Percentiles rank a stretch among this genome's conserved stretches.
Evolutionary conservation across 2,797 vertebrate genomes (phyloP).

Genomic region (Caiman crocodilus): DNA sequence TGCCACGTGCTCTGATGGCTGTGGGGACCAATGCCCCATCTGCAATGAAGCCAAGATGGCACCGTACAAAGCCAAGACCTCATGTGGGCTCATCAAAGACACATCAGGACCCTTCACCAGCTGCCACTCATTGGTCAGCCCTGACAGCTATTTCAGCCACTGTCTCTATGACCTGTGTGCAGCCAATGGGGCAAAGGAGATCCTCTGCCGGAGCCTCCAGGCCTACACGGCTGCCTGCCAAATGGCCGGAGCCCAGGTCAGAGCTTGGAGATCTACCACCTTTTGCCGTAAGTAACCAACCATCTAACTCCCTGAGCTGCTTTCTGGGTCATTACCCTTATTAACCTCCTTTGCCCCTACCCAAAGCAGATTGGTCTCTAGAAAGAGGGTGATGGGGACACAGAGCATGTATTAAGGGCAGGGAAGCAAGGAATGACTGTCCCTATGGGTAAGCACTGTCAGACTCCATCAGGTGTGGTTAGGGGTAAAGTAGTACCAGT

Average conservation of each 20-base stretch:
- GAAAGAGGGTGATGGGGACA: too few relatives aligned
- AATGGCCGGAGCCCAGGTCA: slow-evolving; percentile 56
- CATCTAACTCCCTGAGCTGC: too few relatives aligned
- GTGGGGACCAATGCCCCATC: slow-evolving; percentile 59
- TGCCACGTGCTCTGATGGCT: slow-evolving; percentile 69
- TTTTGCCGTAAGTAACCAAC: slow-evolving; percentile 84
- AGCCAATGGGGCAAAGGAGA: not conserved
- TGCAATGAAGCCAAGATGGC: slow-evolving; percentile 33
- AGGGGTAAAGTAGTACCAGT: too few relatives aligned
- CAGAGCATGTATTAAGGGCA: too few relatives aligned
- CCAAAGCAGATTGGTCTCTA: too few relatives aligned
- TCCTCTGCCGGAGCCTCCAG: slow-evolving; percentile 83
- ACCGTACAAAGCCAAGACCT: slow-evolving; percentile 30
- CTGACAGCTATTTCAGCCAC: slow-evolving; percentile 73
- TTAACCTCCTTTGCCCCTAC: too few relatives aligned
- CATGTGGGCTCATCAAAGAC: slow-evolving; percentile 81
- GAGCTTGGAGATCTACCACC: slow-evolving; percentile 77
- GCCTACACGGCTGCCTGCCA: slow-evolving; percentile 84
- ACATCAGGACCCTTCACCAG: slow-evolving; percentile 79
- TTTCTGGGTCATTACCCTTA: too few relatives aligned
- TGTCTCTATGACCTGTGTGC: slow-evolving; percentile 85
- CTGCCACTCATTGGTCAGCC: slow-evolving; percentile 81
- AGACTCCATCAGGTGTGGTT: too few relatives aligned
- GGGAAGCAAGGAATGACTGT: too few relatives aligned
- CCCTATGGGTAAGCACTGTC: too few relatives aligned